phyloP scores from a whole-genome alignment of 2,888 invertebrate genomes.

The Axea sp. region DNA sequence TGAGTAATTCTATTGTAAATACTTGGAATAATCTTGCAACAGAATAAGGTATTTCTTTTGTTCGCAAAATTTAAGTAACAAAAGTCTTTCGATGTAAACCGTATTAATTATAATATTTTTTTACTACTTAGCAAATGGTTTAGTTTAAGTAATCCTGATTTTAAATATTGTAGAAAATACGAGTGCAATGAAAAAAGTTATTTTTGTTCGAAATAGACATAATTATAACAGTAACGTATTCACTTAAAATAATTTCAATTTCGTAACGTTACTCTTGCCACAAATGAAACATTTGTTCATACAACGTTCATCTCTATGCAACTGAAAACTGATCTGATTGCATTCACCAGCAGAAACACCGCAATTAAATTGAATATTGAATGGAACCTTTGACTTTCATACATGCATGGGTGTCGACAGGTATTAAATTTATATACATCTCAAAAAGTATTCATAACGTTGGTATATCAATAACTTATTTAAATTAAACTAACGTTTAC shows the following conservation, averaged over 20 bases:
- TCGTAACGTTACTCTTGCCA: conserved; percentile 25
- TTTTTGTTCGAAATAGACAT: background rate
- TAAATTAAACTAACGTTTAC: too few species aligned
- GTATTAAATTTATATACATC: conserved; percentile 27
- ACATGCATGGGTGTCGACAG: conserved; percentile 10
- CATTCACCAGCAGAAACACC: conserved; percentile 44
- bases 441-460: too few species aligned
- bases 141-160: background rate
- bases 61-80: too few species aligned
- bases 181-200: background rate
- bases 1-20: too few species aligned
- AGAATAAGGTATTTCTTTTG: too few species aligned
- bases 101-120: too few species aligned
- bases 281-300: conserved; percentile 47
- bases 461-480: too few species aligned
- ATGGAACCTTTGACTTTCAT: conserved; percentile 47
- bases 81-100: too few species aligned
- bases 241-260: conserved; percentile 37
- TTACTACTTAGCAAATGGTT: too few species aligned
- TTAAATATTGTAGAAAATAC: background rate
- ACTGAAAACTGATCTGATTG: conserved; percentile 52
- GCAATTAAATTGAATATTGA: conserved; percentile 56
- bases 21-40: too few species aligned
- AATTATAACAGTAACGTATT: conserved; percentile 14
- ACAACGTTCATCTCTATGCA: conserved; percentile 25